Evolutionary conservation across 2,113 vertebrate species (phyloP).

Genomic region (Limnothrissa miodon): DNA sequence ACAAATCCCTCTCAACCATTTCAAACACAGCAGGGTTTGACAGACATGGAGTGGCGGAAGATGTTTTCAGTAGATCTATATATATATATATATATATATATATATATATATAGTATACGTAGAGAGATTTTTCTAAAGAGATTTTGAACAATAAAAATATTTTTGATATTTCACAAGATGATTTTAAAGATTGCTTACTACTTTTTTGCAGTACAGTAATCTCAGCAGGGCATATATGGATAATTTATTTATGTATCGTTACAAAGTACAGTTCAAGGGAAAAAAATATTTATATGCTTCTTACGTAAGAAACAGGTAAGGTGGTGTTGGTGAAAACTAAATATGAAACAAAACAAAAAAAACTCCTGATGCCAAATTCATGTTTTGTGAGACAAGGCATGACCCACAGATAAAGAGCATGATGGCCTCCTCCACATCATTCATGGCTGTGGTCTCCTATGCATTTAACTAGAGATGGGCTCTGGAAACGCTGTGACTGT

Average conservation of each 20-base stretch:
- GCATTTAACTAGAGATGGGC: conserved; percentile 56
- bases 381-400: conserved; percentile 49
- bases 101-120: conserved; percentile 65
- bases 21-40: neutral
- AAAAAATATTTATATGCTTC: conserved; percentile 22
- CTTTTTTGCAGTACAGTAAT: conserved; percentile 46
- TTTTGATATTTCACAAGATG: conserved; percentile 73
- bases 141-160: conserved; percentile 73
- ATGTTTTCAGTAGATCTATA: conserved; percentile 56
- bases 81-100: conserved; percentile 60
- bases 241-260: conserved; percentile 59
- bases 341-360: conserved; percentile 56
- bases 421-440: conserved; percentile 53
- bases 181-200: conserved; percentile 55
- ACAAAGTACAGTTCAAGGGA: conserved; percentile 32
- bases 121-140: conserved; percentile 72
- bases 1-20: conserved; percentile 8
- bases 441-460: conserved; percentile 66
- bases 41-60: neutral
- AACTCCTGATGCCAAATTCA: conserved; percentile 6
- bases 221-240: conserved; percentile 51
- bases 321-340: conserved; percentile 45
- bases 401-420: conserved; percentile 46
- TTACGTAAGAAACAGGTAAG: conserved; percentile 36
- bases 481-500: neutral